These are phyloP conservation scores for Actinemys pallida DNA, from an alignment of 2,113 vertebrate genomes.

Conservation along the genomic window DNA sequence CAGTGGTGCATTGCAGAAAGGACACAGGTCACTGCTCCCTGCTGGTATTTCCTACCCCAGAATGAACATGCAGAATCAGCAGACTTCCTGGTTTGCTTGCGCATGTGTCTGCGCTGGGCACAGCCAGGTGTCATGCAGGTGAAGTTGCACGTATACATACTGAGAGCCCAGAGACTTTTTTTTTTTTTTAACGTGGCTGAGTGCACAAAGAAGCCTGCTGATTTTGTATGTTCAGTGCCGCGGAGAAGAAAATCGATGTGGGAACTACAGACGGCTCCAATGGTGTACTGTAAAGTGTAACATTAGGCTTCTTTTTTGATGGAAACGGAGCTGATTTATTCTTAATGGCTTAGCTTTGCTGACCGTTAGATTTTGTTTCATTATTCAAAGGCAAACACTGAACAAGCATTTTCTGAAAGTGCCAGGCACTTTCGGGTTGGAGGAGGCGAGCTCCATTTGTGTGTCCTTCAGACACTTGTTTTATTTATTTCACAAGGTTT, in stretches of 20 bases:
- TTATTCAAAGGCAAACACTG: slow-evolving; percentile 62
- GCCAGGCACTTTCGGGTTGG: slow-evolving; percentile 27
- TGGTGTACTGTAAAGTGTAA: slow-evolving; percentile 29
- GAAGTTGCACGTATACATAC: slow-evolving; percentile 20
- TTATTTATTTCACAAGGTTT: slow-evolving; percentile 35
- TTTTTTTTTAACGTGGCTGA: slow-evolving; percentile 60
- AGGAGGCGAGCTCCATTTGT: slow-evolving; percentile 38
- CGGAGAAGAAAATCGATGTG: slow-evolving; percentile 63
- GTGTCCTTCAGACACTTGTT: slow-evolving; percentile 37
- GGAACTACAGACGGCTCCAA: slow-evolving; percentile 56
- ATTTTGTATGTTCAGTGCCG: slow-evolving; percentile 46
- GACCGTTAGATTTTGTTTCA: slow-evolving; percentile 59
- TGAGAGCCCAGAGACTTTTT: slow-evolving; percentile 52
- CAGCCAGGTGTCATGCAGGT: slow-evolving; percentile 73
- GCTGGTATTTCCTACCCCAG: slow-evolving; percentile 41
- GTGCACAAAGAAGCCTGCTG: slow-evolving; percentile 63
- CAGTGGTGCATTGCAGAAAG: slow-evolving; percentile 6
- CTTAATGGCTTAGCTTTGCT: slow-evolving; percentile 51
- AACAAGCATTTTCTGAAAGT: slow-evolving; percentile 48
- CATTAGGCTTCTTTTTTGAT: slow-evolving; percentile 42
- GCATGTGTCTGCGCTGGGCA: slow-evolving; percentile 58
- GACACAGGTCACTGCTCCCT: slow-evolving; percentile 52
- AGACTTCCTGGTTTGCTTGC: slow-evolving; percentile 42
- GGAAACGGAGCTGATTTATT: slow-evolving; percentile 55
- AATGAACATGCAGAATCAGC: slow-evolving; percentile 56